Percentiles rank a stretch among this genome's conserved stretches.
Conservation (phyloP, 2,113 vertebrate species). For the Otis tarda region DNA sequence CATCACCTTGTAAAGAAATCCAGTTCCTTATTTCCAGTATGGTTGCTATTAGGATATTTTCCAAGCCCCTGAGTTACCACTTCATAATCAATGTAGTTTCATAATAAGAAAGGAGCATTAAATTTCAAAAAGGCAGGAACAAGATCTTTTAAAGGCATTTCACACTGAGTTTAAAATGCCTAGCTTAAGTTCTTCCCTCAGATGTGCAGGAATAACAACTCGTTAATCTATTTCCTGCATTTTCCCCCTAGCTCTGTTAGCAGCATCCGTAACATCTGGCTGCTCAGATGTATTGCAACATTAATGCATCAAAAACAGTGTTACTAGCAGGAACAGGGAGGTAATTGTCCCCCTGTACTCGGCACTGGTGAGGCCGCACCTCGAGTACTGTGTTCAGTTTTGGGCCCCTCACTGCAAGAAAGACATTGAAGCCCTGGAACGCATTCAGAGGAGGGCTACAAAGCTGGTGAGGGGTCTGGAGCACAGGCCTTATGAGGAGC, state of each 20-base stretch:
- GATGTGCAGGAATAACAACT: background rate
- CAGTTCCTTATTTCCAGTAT: background rate
- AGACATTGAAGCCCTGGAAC: too few species aligned
- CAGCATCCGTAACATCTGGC: background rate
- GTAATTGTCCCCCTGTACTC: too few species aligned
- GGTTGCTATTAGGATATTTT: background rate
- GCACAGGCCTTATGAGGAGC: too few species aligned
- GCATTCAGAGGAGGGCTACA: too few species aligned
- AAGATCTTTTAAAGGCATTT: background rate
- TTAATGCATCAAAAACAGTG: too few species aligned
- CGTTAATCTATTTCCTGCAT: background rate
- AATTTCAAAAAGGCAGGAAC: background rate
- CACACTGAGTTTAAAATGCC: background rate
- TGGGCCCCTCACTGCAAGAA: too few species aligned
- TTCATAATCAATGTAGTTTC: background rate
- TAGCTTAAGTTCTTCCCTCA: background rate
- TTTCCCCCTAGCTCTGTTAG: background rate
- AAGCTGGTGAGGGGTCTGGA: too few species aligned
- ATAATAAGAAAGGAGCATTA: background rate
- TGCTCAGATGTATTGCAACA: background rate
- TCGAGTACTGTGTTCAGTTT: too few species aligned
- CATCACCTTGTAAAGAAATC: background rate
- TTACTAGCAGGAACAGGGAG: too few species aligned
- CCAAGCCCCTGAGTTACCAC: background rate
- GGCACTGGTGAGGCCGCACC: too few species aligned